Evolutionary conservation across 2,797 vertebrate genomes (phyloP).

Genomic region (Dryobates pubescens): DNA sequence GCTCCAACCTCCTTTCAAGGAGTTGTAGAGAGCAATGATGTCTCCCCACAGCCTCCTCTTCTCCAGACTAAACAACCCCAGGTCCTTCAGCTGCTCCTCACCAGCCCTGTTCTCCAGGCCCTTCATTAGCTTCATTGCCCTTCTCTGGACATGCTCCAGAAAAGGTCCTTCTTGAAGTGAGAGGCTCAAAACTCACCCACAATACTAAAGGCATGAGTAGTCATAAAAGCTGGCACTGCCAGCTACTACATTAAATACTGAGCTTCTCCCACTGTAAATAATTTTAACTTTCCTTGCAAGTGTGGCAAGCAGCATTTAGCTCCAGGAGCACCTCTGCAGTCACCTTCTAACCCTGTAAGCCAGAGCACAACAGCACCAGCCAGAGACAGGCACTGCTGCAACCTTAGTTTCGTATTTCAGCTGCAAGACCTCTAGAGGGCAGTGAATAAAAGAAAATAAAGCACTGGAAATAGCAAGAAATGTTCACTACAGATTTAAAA

Average conservation of each 20-base stretch:
- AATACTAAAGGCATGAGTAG: background rate
- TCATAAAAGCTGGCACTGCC: background rate
- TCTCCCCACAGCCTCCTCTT: too few relatives aligned
- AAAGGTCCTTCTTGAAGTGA: too few relatives aligned
- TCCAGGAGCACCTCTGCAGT: background rate
- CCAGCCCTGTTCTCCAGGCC: too few relatives aligned
- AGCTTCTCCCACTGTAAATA: background rate
- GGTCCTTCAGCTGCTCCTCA: too few relatives aligned
- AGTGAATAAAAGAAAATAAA: slow-evolving; percentile 71
- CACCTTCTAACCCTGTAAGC: background rate
- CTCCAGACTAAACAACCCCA: too few relatives aligned
- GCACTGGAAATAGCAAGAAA: background rate
- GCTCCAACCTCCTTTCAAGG: too few relatives aligned
- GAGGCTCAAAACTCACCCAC: too few relatives aligned
- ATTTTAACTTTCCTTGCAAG: background rate
- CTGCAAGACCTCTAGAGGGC: slow-evolving; percentile 67
- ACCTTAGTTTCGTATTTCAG: slow-evolving; percentile 5
- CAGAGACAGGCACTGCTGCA: background rate
- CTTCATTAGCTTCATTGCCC: too few relatives aligned
- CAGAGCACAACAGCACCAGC: background rate
- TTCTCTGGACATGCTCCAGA: too few relatives aligned
- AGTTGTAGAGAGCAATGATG: too few relatives aligned
- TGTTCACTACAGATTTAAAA: background rate
- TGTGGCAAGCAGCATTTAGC: background rate
- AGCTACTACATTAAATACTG: background rate